These are phyloP conservation scores for Pterophyllum scalare DNA, from an alignment of 2,113 vertebrate genomes.

Conservation along the genomic window DNA sequence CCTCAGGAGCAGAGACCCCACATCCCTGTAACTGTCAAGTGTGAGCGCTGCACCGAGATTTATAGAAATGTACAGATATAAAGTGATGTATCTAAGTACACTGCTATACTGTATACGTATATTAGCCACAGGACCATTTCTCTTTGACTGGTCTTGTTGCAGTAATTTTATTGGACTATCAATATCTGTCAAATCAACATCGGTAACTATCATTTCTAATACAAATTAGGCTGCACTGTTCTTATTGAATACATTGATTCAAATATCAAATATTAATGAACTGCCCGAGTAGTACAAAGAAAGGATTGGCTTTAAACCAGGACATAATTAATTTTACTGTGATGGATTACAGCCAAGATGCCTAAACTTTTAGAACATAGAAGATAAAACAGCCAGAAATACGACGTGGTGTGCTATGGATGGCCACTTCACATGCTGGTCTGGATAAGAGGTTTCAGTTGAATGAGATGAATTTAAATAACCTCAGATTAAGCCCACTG, in stretches of 20 bases:
- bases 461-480: background rate
- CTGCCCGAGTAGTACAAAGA: constrained; percentile 11
- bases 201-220: constrained; percentile 31
- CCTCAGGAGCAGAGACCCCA: background rate
- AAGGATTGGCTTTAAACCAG: constrained; percentile 8
- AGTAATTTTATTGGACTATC: constrained; percentile 49
- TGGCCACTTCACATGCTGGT: constrained; percentile 4
- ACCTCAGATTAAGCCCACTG: background rate
- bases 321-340: constrained; percentile 8
- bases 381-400: constrained; percentile 9
- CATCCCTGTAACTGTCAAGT: background rate
- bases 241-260: constrained; percentile 22
- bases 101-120: background rate
- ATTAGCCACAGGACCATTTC: constrained; percentile 6
- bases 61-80: background rate
- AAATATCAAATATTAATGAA: constrained; percentile 22
- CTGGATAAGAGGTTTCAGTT: constrained; percentile 8
- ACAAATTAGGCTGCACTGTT: constrained; percentile 3
- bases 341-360: constrained; percentile 28
- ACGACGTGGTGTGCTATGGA: background rate
- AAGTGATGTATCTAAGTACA: background rate
- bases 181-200: constrained; percentile 56
- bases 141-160: constrained; percentile 16
- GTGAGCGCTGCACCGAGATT: background rate
- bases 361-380: constrained; percentile 12